Evolutionary conservation across 1,140 invertebrate species (phyloP).

Genomic region (Mamestra configurata): DNA sequence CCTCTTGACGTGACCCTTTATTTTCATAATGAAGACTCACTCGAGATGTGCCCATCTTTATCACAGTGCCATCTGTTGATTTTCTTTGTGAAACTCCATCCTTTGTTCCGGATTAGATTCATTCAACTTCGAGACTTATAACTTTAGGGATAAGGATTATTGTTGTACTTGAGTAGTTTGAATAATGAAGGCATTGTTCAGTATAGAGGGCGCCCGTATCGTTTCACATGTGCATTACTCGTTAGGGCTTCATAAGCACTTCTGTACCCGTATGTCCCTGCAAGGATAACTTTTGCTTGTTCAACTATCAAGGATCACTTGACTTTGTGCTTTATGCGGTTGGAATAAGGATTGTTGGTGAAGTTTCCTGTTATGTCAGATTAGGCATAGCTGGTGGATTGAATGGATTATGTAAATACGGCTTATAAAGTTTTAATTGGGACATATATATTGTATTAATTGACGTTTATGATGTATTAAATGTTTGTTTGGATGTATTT

Average conservation of each 20-base stretch:
- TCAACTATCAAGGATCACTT: constrained; percentile 31
- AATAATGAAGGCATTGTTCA: constrained; percentile 76
- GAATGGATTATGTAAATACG: constrained; percentile 62
- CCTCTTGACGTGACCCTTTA: constrained; percentile 58
- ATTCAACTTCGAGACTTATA: constrained; percentile 65
- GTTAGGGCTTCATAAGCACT: constrained; percentile 75
- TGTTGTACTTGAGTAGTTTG: constrained; percentile 64
- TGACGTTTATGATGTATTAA: constrained; percentile 49
- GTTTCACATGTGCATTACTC: constrained; percentile 73
- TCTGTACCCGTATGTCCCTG: constrained; percentile 66
- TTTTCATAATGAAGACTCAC: constrained; percentile 71
- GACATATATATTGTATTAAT: constrained; percentile 53
- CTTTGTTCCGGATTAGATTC: constrained; percentile 59
- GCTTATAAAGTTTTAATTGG: constrained; percentile 63
- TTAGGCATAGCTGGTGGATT: constrained; percentile 51
- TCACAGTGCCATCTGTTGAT: constrained; percentile 77
- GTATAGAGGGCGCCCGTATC: constrained; percentile 71
- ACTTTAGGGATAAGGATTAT: constrained; percentile 65
- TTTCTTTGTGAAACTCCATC: constrained; percentile 70
- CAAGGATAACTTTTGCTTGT: constrained; percentile 45
- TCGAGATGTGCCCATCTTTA: constrained; percentile 66
- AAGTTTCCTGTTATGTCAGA: constrained; percentile 12
- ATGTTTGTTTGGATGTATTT: constrained; percentile 41
- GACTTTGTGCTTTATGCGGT: constrained; percentile 44
- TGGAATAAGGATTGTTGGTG: constrained; percentile 37